A percentile compares a stretch with the other conserved stretches of the same genome.
phyloP scores from a whole-genome alignment of 1,140 invertebrate species.

The Hydropsyche tenuis region DNA sequence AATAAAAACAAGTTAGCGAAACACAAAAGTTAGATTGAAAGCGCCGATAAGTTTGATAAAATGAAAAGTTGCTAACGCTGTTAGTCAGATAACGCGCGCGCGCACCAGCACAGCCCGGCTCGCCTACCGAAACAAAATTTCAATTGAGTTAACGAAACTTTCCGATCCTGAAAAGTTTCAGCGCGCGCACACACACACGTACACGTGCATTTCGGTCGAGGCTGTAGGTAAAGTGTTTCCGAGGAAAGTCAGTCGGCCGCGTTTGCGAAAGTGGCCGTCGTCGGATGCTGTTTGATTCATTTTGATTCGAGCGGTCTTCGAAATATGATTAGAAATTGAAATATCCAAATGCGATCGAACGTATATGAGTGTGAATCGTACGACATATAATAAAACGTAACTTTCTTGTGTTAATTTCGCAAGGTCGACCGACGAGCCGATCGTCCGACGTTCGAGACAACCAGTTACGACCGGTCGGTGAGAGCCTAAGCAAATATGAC shows the following conservation, averaged over 20 bases:
- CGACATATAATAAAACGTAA: not conserved
- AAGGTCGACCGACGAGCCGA: not conserved
- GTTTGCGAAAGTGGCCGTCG: too few species aligned
- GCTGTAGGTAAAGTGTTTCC: too few species aligned
- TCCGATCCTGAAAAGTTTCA: constrained; percentile 29
- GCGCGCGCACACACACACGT: not conserved
- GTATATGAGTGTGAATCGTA: too few species aligned
- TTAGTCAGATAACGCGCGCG: constrained; percentile 32
- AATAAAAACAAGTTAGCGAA: constrained; percentile 39
- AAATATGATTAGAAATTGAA: too few species aligned
- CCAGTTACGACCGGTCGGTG: not conserved
- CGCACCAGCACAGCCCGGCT: not conserved
- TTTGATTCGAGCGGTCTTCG: too few species aligned
- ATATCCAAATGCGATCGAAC: too few species aligned
- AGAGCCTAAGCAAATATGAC: not conserved
- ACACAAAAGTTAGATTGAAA: constrained; percentile 39
- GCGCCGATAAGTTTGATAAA: constrained; percentile 43
- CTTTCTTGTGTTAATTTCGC: constrained; percentile 9
- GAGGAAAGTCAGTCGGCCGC: too few species aligned
- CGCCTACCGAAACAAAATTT: constrained; percentile 45
- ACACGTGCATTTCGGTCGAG: not conserved
- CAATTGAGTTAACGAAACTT: constrained; percentile 43
- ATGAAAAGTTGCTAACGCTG: constrained; percentile 43
- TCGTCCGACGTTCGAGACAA: constrained; percentile 8
- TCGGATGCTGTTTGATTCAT: too few species aligned